These are phyloP conservation scores for Halocaridina rubra DNA, from an alignment of 2,888 invertebrate genomes.

Conservation along the genomic window DNA sequence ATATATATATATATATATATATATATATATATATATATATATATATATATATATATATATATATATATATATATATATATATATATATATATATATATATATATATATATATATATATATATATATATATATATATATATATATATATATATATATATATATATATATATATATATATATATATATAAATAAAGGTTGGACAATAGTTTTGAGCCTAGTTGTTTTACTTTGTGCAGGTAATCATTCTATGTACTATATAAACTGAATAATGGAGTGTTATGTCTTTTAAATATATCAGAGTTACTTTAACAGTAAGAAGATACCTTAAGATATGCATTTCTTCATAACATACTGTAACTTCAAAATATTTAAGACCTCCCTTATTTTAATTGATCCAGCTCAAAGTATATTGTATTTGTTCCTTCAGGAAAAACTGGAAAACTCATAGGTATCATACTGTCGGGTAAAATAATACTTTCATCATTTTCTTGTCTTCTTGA, in stretches of 20 bases:
- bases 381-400: too few species aligned
- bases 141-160: background rate
- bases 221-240: background rate
- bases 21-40: background rate
- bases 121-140: background rate
- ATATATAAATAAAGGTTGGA: slow-evolving; percentile 6
- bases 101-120: background rate
- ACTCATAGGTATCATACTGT: too few species aligned
- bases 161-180: slow-evolving; percentile 19
- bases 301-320: too few species aligned
- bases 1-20: background rate
- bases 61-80: background rate
- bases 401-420: too few species aligned
- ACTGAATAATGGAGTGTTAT: too few species aligned
- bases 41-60: background rate
- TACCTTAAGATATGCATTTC: background rate
- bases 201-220: slow-evolving; percentile 12
- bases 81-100: background rate
- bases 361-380: background rate
- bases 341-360: background rate
- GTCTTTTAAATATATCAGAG: too few species aligned
- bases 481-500: too few species aligned
- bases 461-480: too few species aligned
- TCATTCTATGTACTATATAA: background rate
- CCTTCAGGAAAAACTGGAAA: too few species aligned